Conservation (phyloP, 2,797 vertebrate genomes). For the Brachymystax lenok region DNA sequence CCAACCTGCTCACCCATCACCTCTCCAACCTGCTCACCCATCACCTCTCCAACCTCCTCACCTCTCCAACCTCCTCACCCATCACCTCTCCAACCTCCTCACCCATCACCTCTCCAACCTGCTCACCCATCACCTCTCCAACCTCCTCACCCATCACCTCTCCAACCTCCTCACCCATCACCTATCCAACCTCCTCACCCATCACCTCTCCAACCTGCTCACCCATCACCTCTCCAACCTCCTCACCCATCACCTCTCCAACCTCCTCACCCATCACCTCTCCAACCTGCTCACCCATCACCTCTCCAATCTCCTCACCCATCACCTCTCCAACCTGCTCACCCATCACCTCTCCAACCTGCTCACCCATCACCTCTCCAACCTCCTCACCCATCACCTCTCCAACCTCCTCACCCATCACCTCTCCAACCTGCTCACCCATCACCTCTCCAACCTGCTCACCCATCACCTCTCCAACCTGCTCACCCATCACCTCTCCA, state of each 20-base stretch:
- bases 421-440: not conserved
- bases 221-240: not conserved
- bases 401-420: not conserved
- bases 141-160: constrained; percentile 1
- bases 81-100: not conserved
- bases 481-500: constrained; percentile 1
- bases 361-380: constrained; percentile 1
- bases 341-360: not conserved
- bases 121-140: constrained; percentile 1
- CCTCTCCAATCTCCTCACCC: not conserved
- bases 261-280: constrained; percentile 1
- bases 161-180: not conserved
- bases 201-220: not conserved
- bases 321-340: not conserved
- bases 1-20: not conserved
- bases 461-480: not conserved
- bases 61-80: not conserved
- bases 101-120: not conserved
- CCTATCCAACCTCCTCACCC: not conserved
- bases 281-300: not conserved
- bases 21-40: not conserved
- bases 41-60: not conserved
- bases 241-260: constrained; percentile 3
- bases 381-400: constrained; percentile 1
- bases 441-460: not conserved